Base-by-base conservation (phyloP, 2,888 invertebrate species). In the Synergus gifuensis region DNA sequence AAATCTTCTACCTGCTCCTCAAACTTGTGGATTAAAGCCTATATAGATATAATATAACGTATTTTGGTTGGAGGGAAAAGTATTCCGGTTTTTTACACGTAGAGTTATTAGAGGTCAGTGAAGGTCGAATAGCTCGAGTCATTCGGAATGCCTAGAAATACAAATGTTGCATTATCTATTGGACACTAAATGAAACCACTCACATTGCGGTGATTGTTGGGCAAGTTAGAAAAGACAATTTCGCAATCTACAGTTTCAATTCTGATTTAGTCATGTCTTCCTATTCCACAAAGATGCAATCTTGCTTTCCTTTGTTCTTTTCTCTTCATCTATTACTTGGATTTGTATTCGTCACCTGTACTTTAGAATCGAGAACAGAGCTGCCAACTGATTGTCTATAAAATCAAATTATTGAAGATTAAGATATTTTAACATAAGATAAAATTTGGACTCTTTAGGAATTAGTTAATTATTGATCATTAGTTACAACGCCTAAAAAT, bases 51-150 rank as follows among this genome's bases (percentile, higher is more conserved):
- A 73, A 54, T 54, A 49, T 73, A 73, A 73, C 69, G 69, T 73
- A 73, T 73, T 54, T 54, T 54, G 49, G 49, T 46, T 73, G n/a
- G 9, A 73, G 73, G 7, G 16, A 49, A 69, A 69, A 46, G 49
- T 54, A 67, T 67, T 3, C 4, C 0, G 36, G 1, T 4, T 14
- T 76, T 79, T 22, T 44, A 44, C 16, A 9, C 11, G 28, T 12
- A 62, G 16, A 7, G 60, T 18, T 69, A 40, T 63, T 77, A 64
- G 76, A 83, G 83, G 82, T 82, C 83, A 78, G 49, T 42, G 28
- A 81, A 81, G 82, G 81, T 82, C 82, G 60, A 49, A 5, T 63
- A 5, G 14, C 28, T 60, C n/a, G 62, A 76, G n/a, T 18, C 5
- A 14, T 60, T 18, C 22, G 1, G 14, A 22, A 60, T 28, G 18